Base-by-base conservation (phyloP, 1,140 invertebrate species). In the Drosophila watanabei region DNA sequence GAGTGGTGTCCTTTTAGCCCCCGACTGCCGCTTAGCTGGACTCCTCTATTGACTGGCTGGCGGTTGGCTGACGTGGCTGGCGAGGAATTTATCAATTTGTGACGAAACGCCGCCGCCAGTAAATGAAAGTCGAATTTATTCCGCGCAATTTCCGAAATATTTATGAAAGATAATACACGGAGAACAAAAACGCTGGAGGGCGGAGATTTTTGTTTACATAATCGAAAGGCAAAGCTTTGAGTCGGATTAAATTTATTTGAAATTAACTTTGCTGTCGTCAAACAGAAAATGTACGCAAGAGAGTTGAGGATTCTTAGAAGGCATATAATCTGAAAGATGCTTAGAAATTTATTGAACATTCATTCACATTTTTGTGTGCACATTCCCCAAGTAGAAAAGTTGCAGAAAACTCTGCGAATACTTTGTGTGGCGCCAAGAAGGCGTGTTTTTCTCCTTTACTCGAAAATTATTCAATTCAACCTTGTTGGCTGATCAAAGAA, bases 31-130 rank as follows among this genome's bases (percentile, higher is more conserved):
- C 30, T 5, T 52, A 32, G 10, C 14, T 18, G 37, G 46, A n/a
- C 46, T n/a, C 41, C 28, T 45, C 41, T 57, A 78, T 78, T 69
- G 75, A 62, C 43, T 59, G 61, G 46, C 54, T n/a, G 62, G 46
- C 10, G 35, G 18, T 33, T 75, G 24, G 79, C 46, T 82, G 76
- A 85, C 63, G 82, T 78, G 64, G 75, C 64, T 56, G 30, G 49
- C 37, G 41, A 28, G 54, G 58, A 86, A 79, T 69, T 82, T 82
- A 77, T 75, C 30, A 75, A 65, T 56, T 76, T 63, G 43, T 63
- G 60, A 57, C 51, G 41, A 41, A 54, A 58, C 57, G 78, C 60
- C 63, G 78, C 60, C 63, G 78, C 60, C 63, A 28, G 63, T 75
- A 62, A 84, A 69, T 80, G 79, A 61, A 52, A 33, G 35, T 11